Conservation (phyloP, 2,113 vertebrate species). For the Sisor rabdophorus region DNA sequence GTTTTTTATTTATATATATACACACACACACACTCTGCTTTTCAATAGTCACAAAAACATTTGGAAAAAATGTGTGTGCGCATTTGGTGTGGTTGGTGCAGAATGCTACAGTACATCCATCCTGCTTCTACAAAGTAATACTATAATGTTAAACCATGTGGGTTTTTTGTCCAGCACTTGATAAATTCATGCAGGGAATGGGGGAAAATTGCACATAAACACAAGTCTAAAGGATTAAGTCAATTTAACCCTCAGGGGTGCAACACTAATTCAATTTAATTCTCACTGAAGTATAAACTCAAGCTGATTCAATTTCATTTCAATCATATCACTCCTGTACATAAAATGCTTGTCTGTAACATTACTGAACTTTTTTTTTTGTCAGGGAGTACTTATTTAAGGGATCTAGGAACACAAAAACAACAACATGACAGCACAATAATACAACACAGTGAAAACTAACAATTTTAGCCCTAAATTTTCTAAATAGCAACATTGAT, state of each 20-base stretch:
- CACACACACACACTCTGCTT: background rate
- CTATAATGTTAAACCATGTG: slow-evolving; percentile 50
- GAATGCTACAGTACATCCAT: slow-evolving; percentile 24
- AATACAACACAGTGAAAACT: slow-evolving; percentile 67
- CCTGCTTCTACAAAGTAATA: slow-evolving; percentile 33
- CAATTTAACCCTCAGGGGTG: slow-evolving; percentile 8
- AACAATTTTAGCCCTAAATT: slow-evolving; percentile 62
- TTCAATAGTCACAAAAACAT: slow-evolving; percentile 21
- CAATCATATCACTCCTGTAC: slow-evolving; percentile 2
- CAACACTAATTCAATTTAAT: slow-evolving; percentile 1
- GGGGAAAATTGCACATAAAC: slow-evolving; percentile 28
- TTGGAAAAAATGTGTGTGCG: slow-evolving; percentile 2
- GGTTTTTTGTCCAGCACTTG: slow-evolving; percentile 41
- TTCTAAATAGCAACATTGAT: slow-evolving; percentile 50
- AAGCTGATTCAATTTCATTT: slow-evolving; percentile 7
- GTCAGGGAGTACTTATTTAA: slow-evolving; percentile 44
- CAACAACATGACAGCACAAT: slow-evolving; percentile 56
- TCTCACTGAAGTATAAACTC: slow-evolving; percentile 14
- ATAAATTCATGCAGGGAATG: slow-evolving; percentile 66
- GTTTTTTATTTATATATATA: background rate
- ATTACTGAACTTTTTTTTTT: slow-evolving; percentile 10
- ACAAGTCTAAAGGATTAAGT: slow-evolving; percentile 1
- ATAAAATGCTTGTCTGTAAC: background rate
- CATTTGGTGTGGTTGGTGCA: background rate
- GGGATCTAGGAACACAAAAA: slow-evolving; percentile 56